Conservation (phyloP, 1,140 invertebrate genomes). For the Drosophila nasuta region DNA sequence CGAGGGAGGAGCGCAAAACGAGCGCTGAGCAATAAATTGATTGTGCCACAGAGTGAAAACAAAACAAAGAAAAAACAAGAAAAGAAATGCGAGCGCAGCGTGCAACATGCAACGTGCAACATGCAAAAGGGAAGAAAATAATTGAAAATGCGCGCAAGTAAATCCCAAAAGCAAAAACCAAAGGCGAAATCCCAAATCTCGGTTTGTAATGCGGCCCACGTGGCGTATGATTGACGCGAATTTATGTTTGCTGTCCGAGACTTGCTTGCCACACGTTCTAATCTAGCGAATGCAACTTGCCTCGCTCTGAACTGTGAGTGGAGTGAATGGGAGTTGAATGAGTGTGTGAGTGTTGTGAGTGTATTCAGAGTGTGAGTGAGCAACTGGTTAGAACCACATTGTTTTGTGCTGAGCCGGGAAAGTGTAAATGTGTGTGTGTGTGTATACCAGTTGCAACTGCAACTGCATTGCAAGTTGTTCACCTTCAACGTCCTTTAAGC, state of each 20-base stretch:
- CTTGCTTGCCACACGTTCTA: constrained; percentile 75
- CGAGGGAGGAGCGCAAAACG: constrained; percentile 29
- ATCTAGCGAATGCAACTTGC: constrained; percentile 69
- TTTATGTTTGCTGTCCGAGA: constrained; percentile 72
- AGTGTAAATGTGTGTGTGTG: constrained; percentile 7
- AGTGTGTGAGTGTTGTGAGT: constrained; percentile 3
- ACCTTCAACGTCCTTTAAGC: constrained; percentile 83
- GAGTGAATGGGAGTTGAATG: not conserved
- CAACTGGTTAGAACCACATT: constrained; percentile 42
- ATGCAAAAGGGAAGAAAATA: constrained; percentile 31
- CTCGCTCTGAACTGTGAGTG: not conserved
- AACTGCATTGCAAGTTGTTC: constrained; percentile 64
- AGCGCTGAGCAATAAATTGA: constrained; percentile 70
- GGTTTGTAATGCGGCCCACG: constrained; percentile 57
- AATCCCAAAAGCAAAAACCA: constrained; percentile 20
- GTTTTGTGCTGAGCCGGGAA: constrained; percentile 5
- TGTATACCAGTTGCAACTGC: not conserved
- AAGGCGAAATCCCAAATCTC: constrained; percentile 39
- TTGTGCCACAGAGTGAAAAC: constrained; percentile 43
- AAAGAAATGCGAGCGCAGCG: constrained; percentile 39
- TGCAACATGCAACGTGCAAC: constrained; percentile 40
- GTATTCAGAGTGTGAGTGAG: constrained; percentile 9
- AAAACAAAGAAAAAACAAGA: not conserved
- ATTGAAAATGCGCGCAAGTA: constrained; percentile 11
- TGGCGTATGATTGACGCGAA: constrained; percentile 82